Evolutionary conservation across 2,888 invertebrate genomes (phyloP).

Genomic region (Temnothorax unifasciatus): DNA sequence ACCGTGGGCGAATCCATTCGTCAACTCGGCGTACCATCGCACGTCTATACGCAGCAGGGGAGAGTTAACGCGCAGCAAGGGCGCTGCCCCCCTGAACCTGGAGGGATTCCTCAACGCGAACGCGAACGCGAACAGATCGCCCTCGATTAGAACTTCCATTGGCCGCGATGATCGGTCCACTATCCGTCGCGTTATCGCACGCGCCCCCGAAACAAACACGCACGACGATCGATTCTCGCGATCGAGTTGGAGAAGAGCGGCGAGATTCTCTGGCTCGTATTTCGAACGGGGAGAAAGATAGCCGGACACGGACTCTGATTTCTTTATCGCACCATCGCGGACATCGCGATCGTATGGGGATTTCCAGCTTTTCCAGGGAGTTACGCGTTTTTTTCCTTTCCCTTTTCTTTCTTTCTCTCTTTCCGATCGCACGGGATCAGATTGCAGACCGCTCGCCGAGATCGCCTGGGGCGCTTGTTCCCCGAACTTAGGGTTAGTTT

Average conservation of each 20-base stretch:
- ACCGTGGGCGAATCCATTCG: constrained; percentile 79
- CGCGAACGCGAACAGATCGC: constrained; percentile 76
- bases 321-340: constrained; percentile 60
- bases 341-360: constrained; percentile 63
- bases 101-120: constrained; percentile 76
- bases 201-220: constrained; percentile 52
- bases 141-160: constrained; percentile 57
- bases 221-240: constrained; percentile 27
- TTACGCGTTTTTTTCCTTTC: constrained; percentile 39
- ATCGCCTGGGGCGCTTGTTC: constrained; percentile 24
- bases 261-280: background rate
- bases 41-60: constrained; percentile 82
- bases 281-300: background rate
- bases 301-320: constrained; percentile 10
- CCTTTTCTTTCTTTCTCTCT: background rate
- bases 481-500: constrained; percentile 35
- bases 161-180: constrained; percentile 27
- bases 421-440: constrained; percentile 27
- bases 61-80: constrained; percentile 84
- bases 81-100: constrained; percentile 80
- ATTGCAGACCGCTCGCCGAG: constrained; percentile 40
- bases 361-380: constrained; percentile 69
- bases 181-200: constrained; percentile 68
- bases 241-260: constrained; percentile 1
- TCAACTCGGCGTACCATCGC: constrained; percentile 78